Conservation (phyloP, 2,888 invertebrate species). For the Caenorhabditis parvicauda region DNA sequence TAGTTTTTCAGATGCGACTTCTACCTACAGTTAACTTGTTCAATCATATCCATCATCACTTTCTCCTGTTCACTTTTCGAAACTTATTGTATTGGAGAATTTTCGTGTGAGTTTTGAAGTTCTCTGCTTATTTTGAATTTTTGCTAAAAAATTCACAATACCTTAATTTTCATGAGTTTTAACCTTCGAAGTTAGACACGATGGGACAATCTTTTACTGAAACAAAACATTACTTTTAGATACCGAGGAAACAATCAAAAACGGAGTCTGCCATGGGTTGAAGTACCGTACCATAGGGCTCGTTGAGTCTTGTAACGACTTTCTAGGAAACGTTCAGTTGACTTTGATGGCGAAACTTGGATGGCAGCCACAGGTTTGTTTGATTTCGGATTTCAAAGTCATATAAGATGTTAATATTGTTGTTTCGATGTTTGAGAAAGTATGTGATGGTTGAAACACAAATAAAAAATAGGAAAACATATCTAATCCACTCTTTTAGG, state of each 20-base stretch:
- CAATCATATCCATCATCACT: conserved; percentile 33
- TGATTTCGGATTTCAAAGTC: too few relatives aligned
- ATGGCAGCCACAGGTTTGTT: conserved; percentile 32
- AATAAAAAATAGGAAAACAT: not conserved
- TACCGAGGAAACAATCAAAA: conserved; percentile 23
- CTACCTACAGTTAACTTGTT: conserved; percentile 34
- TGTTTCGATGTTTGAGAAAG: conserved; percentile 11
- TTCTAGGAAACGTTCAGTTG: conserved; percentile 31
- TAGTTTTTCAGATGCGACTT: conserved; percentile 40
- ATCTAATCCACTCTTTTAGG: conserved; percentile 2
- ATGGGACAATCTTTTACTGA: not conserved
- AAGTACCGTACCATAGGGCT: conserved; percentile 34
- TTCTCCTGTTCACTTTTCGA: conserved; percentile 40
- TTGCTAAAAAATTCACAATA: not conserved
- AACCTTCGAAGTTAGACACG: not conserved
- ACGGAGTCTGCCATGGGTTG: conserved; percentile 43
- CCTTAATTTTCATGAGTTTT: not conserved
- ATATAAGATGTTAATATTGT: not conserved
- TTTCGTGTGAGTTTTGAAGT: conserved; percentile 13
- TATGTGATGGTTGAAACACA: not conserved
- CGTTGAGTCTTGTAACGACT: conserved; percentile 31
- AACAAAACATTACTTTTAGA: conserved; percentile 16
- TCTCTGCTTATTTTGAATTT: not conserved
- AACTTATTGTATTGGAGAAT: conserved; percentile 40
- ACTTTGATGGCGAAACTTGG: conserved; percentile 33